Evolutionary conservation across 2,888 invertebrate genomes (phyloP), one percentile per base, ranked within the genome.

Genomic region (Malachius bipustulatus): DNA sequence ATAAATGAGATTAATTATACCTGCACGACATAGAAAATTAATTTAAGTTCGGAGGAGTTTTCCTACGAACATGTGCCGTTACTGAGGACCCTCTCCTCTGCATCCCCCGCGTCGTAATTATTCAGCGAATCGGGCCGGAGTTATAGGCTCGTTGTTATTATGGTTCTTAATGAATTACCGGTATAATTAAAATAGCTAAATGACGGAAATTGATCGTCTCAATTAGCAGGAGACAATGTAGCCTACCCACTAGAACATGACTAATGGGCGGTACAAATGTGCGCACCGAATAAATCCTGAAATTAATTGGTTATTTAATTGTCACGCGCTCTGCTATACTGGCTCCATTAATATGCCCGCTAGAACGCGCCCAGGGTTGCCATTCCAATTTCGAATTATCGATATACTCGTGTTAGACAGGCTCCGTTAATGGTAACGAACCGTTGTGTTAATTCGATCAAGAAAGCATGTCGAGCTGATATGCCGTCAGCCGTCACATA

Each of bases 181-280:
- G 41, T 37, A 40, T 47, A 52, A 52, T 56, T 55, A 55, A 54
- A 56, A 53, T 51, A 48, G 47, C 48, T 48, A 54, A 55, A 56
- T 51, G 57, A 55, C 53, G 48, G 46, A 48, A 56, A 59, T 57
- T 57, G 55, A 59, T 58, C 49, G 57, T 55, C 52, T 56, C 55
- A 57, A 57, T 59, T 56, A 57, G 52, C 40, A 47, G 42, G 51
- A 55, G 54, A 56, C 54, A 52, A 50, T 52, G 50, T 52, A 47
- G 43, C 45, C 42, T 49, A 46, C 45, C 48, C 45, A 44, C 47
- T 39, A 46, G 42, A 47, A 50, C 51, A 49, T 52, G 52, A 57
- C 47, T 55, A 55, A 57, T 55, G 46, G 48, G 47, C 45, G 47
- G 50, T 48, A 44, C 50, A 44, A 49, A 48, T 52, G 49, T 47